Base-by-base conservation (phyloP, 53 echinoderm and acorn worm genomes). In the Arbacia lixula region DNA sequence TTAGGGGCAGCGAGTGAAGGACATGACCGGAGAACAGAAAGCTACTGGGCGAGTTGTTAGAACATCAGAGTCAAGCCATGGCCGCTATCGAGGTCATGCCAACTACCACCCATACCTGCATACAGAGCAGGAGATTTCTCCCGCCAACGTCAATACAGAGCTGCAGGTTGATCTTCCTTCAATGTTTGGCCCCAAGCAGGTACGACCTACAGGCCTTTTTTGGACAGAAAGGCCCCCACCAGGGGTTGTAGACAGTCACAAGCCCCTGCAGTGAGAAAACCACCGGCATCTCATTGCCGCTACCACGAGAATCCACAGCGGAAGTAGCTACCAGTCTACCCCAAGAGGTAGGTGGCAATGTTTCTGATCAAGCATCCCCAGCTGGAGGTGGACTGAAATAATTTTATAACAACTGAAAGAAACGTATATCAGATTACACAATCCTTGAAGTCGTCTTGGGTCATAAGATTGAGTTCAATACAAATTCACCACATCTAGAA, bases 21-120 rank as follows among this genome's bases (percentile, higher is more conserved):
- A 89, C 29, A 39, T 85, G 17, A 64, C 66, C 4, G 85, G 85
- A 36, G 53, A 84, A 26, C 84, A 89, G 22, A 85, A 85, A 33
- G 83, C 63, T 6, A 56, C 85, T 38, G 37, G 29, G 6, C 36
- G 67, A n/a, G 90, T 86, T 2, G 53, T 84, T 50, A 88, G 61
- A 86, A 76, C n/a, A 39, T 40, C 22, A 32, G 27, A 53, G 29
- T 21, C 46, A 46, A 46, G 49, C 14, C 49, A 8, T 46, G 9
- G 14, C 14, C 49, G 9, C 49, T 46, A 46, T 14, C 8, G 49
- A 10, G 49, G 49, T 10, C 14, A 10, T 46, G 49, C 14, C 49
- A 46, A 46, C 9, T 46, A 10, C 14, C 49, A 46, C 56, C 16
- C 1, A 56, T n/a, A 19, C 84, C 21, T 24, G 35, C 32, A 42